Percentiles rank a stretch among this genome's conserved stretches.
These are phyloP conservation scores for Squalus acanthias DNA, from an alignment of 2,797 vertebrate species.

Conservation along the genomic window DNA sequence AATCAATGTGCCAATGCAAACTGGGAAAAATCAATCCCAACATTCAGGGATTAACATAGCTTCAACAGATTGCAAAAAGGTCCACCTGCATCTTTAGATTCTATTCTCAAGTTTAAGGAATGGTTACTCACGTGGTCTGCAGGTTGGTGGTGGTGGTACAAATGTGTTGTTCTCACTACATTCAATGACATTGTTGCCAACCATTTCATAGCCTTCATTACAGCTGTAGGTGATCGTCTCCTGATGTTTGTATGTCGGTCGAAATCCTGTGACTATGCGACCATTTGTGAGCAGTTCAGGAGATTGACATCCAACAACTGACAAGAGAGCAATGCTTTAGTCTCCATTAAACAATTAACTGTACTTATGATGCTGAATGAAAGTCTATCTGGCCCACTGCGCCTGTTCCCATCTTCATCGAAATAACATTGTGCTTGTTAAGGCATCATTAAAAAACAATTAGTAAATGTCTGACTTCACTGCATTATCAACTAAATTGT, in stretches of 20 bases:
- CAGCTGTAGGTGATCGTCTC: not conserved
- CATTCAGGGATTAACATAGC: not conserved
- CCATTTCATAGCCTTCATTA: not conserved
- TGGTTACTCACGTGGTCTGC: not conserved
- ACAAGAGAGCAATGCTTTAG: not conserved
- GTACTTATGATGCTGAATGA: not conserved
- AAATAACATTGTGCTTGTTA: not conserved
- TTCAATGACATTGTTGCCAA: not conserved
- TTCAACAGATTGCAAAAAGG: not conserved
- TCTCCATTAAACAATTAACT: not conserved
- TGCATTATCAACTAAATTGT: too few relatives aligned
- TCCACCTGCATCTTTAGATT: not conserved
- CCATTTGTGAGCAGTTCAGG: not conserved
- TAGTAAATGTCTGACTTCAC: too few relatives aligned
- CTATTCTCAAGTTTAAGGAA: not conserved
- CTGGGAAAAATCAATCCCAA: not conserved
- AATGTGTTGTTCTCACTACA: not conserved
- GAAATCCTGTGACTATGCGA: not conserved
- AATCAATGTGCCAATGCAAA: not conserved
- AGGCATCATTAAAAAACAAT: too few relatives aligned
- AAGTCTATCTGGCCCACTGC: not conserved
- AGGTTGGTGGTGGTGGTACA: not conserved
- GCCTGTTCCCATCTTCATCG: not conserved
- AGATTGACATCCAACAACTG: not conserved
- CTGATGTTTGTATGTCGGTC: not conserved